Percentiles rank a stretch among this genome's conserved stretches.
Evolutionary conservation across 30 jellyfish, hydroid and myxozoan species (phyloP).

Genomic region (Turritopsis rubra): DNA sequence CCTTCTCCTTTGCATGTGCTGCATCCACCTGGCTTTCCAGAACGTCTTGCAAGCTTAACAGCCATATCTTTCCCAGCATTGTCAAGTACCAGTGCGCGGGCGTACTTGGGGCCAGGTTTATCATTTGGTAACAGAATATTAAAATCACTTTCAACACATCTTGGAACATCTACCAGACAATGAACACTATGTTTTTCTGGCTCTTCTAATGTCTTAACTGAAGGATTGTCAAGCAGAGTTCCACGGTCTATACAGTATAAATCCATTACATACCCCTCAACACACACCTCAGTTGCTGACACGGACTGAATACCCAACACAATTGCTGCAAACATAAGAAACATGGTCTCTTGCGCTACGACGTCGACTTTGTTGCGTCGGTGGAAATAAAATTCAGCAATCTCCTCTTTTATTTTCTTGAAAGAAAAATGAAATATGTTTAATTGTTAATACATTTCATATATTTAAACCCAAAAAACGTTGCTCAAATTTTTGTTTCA

Average conservation of each 20-base stretch:
- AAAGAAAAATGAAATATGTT: not conserved
- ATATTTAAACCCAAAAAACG: not conserved
- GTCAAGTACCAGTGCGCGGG: not conserved
- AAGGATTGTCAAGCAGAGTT: not conserved
- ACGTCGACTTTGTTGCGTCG: not conserved
- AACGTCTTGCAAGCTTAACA: not conserved
- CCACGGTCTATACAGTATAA: conserved; percentile 14
- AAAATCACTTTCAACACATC: not conserved
- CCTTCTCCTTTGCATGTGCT: not conserved
- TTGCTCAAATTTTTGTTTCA: not conserved
- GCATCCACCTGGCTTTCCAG: not conserved
- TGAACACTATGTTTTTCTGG: conserved; percentile 1
- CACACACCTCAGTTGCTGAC: not conserved
- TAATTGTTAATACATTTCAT: not conserved
- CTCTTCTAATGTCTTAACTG: not conserved
- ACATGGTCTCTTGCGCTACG: not conserved
- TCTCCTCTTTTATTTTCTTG: not conserved
- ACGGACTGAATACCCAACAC: not conserved
- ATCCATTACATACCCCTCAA: conserved; percentile 1
- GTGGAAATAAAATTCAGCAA: not conserved
- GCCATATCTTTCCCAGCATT: not conserved
- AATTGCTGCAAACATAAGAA: not conserved
- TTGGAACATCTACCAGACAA: not conserved
- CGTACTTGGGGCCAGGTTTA: not conserved
- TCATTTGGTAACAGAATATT: not conserved